A percentile compares a stretch with the other conserved stretches of the same genome.
These are phyloP conservation scores for Melieria crassipennis DNA, from an alignment of 2,888 invertebrate species.

Conservation along the genomic window DNA sequence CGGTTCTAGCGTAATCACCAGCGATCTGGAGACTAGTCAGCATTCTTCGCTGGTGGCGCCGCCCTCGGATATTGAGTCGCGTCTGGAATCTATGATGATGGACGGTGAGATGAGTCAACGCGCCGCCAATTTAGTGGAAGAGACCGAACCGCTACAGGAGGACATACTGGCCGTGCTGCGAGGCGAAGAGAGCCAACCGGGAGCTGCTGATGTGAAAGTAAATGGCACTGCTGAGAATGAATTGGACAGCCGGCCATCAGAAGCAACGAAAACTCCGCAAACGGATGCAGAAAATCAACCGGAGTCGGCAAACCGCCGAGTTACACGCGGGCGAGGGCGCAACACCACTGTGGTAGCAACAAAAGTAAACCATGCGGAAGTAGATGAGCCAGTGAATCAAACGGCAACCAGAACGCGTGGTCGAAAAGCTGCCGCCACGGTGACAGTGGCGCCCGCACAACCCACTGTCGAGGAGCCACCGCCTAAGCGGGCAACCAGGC, in stretches of 20 bases:
- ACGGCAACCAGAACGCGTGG: slow-evolving; percentile 49
- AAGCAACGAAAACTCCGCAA: too few species aligned
- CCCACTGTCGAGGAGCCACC: slow-evolving; percentile 30
- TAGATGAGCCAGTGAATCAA: slow-evolving; percentile 33
- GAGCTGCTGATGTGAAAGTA: slow-evolving; percentile 23
- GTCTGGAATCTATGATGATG: slow-evolving; percentile 65
- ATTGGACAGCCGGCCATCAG: neutral
- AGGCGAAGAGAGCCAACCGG: slow-evolving; percentile 48
- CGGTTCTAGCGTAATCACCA: slow-evolving; percentile 65
- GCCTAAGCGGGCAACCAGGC: slow-evolving; percentile 42
- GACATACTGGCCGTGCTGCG: slow-evolving; percentile 62
- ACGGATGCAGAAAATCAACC: slow-evolving; percentile 19
- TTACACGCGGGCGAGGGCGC: slow-evolving; percentile 52
- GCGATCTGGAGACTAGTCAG: slow-evolving; percentile 65
- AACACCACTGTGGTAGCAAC: slow-evolving; percentile 27
- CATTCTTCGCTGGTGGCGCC: slow-evolving; percentile 65
- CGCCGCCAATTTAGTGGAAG: slow-evolving; percentile 41
- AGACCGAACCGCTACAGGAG: slow-evolving; percentile 56
- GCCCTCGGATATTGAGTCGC: slow-evolving; percentile 64
- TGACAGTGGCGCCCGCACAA: slow-evolving; percentile 21
- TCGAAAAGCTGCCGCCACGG: slow-evolving; percentile 38
- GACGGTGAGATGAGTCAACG: slow-evolving; percentile 50
- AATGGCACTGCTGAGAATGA: slow-evolving; percentile 34
- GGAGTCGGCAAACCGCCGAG: slow-evolving; percentile 43
- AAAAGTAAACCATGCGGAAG: slow-evolving; percentile 32